Evolutionary conservation across 1,140 invertebrate genomes (phyloP).

Genomic region (Meteorus sp.): DNA sequence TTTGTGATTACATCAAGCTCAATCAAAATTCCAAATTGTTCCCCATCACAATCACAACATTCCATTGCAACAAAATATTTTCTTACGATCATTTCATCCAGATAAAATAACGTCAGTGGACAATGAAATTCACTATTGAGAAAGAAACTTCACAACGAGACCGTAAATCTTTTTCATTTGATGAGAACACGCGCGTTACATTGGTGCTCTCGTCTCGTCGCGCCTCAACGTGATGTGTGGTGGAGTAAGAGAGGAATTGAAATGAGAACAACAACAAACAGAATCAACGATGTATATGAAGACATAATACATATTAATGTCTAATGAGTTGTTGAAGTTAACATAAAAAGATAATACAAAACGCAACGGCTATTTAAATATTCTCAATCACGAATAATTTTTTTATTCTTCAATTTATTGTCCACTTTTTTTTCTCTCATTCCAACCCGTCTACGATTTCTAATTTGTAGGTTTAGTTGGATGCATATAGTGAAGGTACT

Average conservation of each 20-base stretch:
- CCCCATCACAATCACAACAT: too few relatives aligned
- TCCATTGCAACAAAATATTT: too few relatives aligned
- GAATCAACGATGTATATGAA: too few relatives aligned
- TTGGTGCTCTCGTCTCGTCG: background rate
- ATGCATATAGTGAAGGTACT: constrained; percentile 11
- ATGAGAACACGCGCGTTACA: background rate
- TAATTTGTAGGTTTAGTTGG: too few relatives aligned
- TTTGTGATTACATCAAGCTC: too few relatives aligned
- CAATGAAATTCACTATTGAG: constrained; percentile 15
- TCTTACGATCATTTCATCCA: background rate
- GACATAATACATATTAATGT: too few relatives aligned
- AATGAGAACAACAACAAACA: too few relatives aligned
- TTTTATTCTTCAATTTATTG: too few relatives aligned
- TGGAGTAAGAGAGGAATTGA: background rate
- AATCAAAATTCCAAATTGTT: constrained; percentile 16
- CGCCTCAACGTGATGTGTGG: background rate
- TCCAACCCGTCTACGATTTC: too few relatives aligned
- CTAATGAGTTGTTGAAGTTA: too few relatives aligned
- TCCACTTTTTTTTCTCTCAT: too few relatives aligned
- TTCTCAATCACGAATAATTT: background rate
- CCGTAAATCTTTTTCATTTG: constrained; percentile 12
- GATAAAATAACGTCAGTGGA: background rate
- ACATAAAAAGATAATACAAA: too few relatives aligned
- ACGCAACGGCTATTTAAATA: background rate
- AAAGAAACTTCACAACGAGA: constrained; percentile 14